Percentiles rank a stretch among this genome's conserved stretches.
These are phyloP conservation scores for Lampropteryx suffumata DNA, from an alignment of 2,888 invertebrate species.

Conservation along the genomic window DNA sequence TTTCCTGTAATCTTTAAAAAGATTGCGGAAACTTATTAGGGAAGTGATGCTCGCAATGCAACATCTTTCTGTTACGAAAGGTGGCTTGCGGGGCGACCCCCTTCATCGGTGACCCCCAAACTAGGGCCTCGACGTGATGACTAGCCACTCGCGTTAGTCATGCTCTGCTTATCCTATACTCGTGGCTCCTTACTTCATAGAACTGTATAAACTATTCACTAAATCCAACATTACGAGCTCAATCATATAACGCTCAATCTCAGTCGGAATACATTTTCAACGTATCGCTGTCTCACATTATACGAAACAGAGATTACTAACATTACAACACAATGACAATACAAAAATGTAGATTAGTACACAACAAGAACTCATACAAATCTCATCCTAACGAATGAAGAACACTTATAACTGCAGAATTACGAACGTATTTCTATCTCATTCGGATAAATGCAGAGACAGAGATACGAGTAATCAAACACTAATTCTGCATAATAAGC, in stretches of 20 bases:
- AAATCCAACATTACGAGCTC: slow-evolving; percentile 13
- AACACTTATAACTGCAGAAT: slow-evolving; percentile 50
- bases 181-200: slow-evolving; percentile 10
- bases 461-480: slow-evolving; percentile 39
- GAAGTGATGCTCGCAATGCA: slow-evolving; percentile 57
- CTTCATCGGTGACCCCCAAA: slow-evolving; percentile 2
- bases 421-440: slow-evolving; percentile 58
- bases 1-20: slow-evolving; percentile 73
- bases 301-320: slow-evolving; percentile 29
- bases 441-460: slow-evolving; percentile 79
- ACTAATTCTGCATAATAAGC: slow-evolving; percentile 61
- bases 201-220: slow-evolving; percentile 4
- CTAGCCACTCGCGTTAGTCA: slow-evolving; percentile 55
- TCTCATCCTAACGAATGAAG: slow-evolving; percentile 41
- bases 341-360: slow-evolving; percentile 45
- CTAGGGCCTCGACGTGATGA: slow-evolving; percentile 42
- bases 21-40: slow-evolving; percentile 69
- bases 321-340: slow-evolving; percentile 41
- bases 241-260: slow-evolving; percentile 17
- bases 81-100: slow-evolving; percentile 60
- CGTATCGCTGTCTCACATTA: slow-evolving; percentile 19
- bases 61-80: slow-evolving; percentile 70
- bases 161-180: slow-evolving; percentile 30
- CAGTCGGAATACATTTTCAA: slow-evolving; percentile 18
- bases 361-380: slow-evolving; percentile 44